Conservation (phyloP, 2,888 invertebrate genomes). For the Tenodera sinensis region DNA sequence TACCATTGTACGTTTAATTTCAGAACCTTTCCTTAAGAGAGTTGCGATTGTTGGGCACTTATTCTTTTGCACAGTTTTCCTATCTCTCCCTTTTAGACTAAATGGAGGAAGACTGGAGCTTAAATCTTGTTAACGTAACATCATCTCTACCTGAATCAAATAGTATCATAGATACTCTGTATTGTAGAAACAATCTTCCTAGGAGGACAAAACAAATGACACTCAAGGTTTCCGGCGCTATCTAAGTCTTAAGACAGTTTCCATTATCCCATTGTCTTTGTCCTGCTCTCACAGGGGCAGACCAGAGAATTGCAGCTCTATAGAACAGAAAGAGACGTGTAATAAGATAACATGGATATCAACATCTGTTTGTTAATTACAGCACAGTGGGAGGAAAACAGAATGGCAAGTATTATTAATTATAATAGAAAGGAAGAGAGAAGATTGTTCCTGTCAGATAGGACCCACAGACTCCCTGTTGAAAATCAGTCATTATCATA, state of each 20-base stretch:
- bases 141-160: too few species aligned
- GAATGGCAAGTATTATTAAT: slow-evolving; percentile 2
- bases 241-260: not conserved
- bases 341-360: not conserved
- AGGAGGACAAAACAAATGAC: not conserved
- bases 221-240: not conserved
- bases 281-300: not conserved
- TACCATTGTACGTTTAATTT: too few species aligned
- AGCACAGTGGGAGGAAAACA: not conserved
- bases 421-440: not conserved
- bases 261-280: not conserved
- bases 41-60: too few species aligned
- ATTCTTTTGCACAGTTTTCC: too few species aligned
- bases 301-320: too few species aligned
- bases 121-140: too few species aligned
- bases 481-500: not conserved
- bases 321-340: not conserved
- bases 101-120: too few species aligned
- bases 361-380: not conserved
- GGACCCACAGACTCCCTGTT: not conserved
- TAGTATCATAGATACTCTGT: too few species aligned
- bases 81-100: too few species aligned
- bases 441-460: slow-evolving; percentile 1
- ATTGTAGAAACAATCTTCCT: not conserved
- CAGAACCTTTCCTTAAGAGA: too few species aligned